Conservation (phyloP, 1,140 invertebrate genomes). For the Caenorhabditis remanei region DNA sequence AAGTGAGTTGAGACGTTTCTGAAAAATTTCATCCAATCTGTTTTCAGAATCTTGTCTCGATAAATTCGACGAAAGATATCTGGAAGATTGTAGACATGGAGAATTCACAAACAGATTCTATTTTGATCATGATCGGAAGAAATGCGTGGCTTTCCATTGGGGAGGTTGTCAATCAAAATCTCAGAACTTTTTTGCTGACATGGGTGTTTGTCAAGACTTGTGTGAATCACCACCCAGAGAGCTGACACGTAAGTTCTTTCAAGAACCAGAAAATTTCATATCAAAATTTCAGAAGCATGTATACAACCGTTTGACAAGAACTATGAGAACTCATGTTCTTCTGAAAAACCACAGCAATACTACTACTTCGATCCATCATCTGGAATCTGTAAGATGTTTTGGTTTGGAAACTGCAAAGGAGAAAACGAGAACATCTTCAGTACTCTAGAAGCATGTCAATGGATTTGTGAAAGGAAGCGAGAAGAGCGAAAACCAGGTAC, state of each 20-base stretch:
- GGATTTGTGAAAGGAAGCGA: slow-evolving; percentile 71
- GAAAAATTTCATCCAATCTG: not conserved
- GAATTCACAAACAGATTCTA: slow-evolving; percentile 70
- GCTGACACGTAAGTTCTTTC: slow-evolving; percentile 54
- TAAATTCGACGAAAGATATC: slow-evolving; percentile 70
- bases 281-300: slow-evolving; percentile 66
- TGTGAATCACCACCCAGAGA: slow-evolving; percentile 66
- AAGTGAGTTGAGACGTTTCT: not conserved
- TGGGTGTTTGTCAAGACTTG: slow-evolving; percentile 64
- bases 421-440: slow-evolving; percentile 70
- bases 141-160: slow-evolving; percentile 65
- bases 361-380: slow-evolving; percentile 70
- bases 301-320: slow-evolving; percentile 69
- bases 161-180: slow-evolving; percentile 66
- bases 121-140: slow-evolving; percentile 68
- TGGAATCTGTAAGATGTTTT: slow-evolving; percentile 71
- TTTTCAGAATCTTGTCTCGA: slow-evolving; percentile 71
- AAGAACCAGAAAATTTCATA: not conserved
- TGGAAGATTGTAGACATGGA: slow-evolving; percentile 70
- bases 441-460: slow-evolving; percentile 71
- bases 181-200: slow-evolving; percentile 64
- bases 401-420: slow-evolving; percentile 74
- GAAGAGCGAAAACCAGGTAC: slow-evolving; percentile 70
- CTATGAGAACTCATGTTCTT: slow-evolving; percentile 68
- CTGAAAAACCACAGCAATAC: slow-evolving; percentile 68